Evolutionary conservation across 2,888 invertebrate genomes (phyloP), one percentile per base, ranked within the genome.

Genomic region (Acheta domesticus): DNA sequence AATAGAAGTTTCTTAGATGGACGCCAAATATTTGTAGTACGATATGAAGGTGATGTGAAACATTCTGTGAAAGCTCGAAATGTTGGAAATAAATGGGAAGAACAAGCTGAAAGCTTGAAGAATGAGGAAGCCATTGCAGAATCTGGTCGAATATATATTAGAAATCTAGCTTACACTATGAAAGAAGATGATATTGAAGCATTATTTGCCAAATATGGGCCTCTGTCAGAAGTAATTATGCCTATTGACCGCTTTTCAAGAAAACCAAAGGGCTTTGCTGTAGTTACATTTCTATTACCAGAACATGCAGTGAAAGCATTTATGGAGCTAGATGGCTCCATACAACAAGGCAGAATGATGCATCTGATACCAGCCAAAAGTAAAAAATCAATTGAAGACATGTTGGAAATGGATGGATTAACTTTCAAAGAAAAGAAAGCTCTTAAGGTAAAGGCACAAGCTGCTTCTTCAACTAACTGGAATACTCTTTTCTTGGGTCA

Each of bases 281-380:
- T 94, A 0, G 90, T 99, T 0, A 96, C 97, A 0, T 99, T 92
- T 86, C 88, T 99, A 85, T 93, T 99, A 89, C 97, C 99, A 0
- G 98, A 99, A 86, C 94, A 99, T 87, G 99, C 99, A 0, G 92
- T 95, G 0, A 92, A 91, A 84, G 99, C 99, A 0, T 98, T 93
- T 86, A 89, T 92, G 0, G 93, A 93, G 83, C 88, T 99, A 2
- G 99, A 99, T 87, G 98, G 98, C n/a, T 93, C 93, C 0, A 90
- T 93, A 78, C 94, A 97, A 84, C 94, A 96, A 86, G 99, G 99
- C 0, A 89, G 99, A 82, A 93, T 98, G 92, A 87, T 99, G 80
- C 99, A 99, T 88, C 89, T 99, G 62, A 88, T 99, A 81, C 97
- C 98, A 0, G 96, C 94, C 11, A 94, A 93, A 86, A 88, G 91